Conservation (phyloP, 2,113 vertebrate species). For the Notiomystis cincta region DNA sequence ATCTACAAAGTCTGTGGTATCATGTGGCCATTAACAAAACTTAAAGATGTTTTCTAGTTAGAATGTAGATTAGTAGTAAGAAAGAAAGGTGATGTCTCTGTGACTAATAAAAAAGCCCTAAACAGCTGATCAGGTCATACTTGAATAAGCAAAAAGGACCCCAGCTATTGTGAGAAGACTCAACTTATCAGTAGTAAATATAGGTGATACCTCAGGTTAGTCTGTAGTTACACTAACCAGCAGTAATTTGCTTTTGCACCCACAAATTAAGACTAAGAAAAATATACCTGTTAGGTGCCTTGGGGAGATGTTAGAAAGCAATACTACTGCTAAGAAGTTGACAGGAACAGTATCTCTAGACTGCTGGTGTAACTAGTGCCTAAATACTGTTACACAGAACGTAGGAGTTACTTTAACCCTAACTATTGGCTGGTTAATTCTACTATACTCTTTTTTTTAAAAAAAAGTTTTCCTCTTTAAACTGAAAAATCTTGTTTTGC, state of each 20-base stretch:
- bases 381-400: neutral
- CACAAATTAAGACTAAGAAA: rapidly evolving
- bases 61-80: neutral
- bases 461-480: neutral
- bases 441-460: neutral
- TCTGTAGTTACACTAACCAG: neutral
- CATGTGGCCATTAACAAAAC: neutral
- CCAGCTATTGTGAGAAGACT: neutral
- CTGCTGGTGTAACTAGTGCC: neutral
- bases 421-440: neutral
- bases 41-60: neutral
- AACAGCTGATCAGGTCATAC: neutral
- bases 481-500: slow-evolving; percentile 54
- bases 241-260: neutral
- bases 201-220: neutral
- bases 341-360: neutral
- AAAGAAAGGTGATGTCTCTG: neutral
- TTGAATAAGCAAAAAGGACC: neutral
- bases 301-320: neutral
- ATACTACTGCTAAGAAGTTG: neutral
- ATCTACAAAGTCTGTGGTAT: neutral
- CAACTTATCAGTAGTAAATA: neutral
- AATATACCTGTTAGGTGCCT: neutral
- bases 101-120: neutral
- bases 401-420: neutral